phyloP scores from a whole-genome alignment of 2,888 invertebrate genomes.

The Macaria liturata region DNA sequence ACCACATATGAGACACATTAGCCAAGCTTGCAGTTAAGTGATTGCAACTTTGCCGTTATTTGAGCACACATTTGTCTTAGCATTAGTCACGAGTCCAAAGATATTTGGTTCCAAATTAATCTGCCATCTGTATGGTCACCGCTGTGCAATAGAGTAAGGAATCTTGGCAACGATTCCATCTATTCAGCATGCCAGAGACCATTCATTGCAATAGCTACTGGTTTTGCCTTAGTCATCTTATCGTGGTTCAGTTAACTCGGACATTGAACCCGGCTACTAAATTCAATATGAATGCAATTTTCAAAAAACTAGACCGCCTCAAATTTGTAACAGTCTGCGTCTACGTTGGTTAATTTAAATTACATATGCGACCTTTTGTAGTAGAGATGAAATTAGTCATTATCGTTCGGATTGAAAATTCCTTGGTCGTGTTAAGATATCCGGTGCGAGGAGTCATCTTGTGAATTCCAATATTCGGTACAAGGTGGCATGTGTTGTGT shows the following conservation, averaged over 20 bases:
- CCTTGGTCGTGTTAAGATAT: conserved; percentile 31
- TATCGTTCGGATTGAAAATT: conserved; percentile 22
- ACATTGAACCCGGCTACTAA: conserved; percentile 20
- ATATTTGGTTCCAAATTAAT: neutral
- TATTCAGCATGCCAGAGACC: conserved; percentile 18
- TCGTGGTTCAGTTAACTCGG: conserved; percentile 23
- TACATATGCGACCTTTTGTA: conserved; percentile 7
- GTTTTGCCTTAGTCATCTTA: conserved; percentile 23
- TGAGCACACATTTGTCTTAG: neutral
- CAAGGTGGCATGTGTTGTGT: conserved; percentile 42
- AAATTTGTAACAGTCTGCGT: neutral
- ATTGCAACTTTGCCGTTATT: conserved; percentile 7
- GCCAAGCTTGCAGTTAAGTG: neutral
- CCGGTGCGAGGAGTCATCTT: conserved; percentile 34
- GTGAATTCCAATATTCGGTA: conserved; percentile 37
- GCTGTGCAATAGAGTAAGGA: conserved; percentile 13
- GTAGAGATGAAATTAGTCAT: conserved; percentile 8
- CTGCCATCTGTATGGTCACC: conserved; percentile 5
- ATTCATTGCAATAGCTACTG: conserved; percentile 15
- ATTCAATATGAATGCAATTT: conserved; percentile 4
- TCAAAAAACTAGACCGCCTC: neutral
- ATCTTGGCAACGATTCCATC: conserved; percentile 21
- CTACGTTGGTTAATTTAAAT: conserved; percentile 7
- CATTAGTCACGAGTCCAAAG: neutral
- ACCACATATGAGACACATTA: conserved; percentile 11